Evolutionary conservation across 2,113 vertebrate genomes (phyloP), one percentile per base, ranked within the genome.

Genomic region (Lichenostomus cassidix): DNA sequence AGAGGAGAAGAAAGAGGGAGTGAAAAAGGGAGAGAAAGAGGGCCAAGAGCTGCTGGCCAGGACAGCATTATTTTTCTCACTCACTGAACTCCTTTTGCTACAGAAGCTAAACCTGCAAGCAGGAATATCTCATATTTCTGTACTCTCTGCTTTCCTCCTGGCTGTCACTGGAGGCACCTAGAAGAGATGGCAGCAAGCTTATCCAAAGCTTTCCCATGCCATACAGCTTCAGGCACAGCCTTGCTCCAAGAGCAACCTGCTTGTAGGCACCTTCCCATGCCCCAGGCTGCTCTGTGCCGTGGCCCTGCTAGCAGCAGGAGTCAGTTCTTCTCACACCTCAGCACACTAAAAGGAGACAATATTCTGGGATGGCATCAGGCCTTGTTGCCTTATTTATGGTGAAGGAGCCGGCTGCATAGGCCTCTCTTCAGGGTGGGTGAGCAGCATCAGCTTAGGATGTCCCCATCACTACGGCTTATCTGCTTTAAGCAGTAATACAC

Each of bases 401-500:
- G 87, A 92, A 89, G 88, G 83, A 94, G 55, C 39, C 3, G 70
- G 39, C 83, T 92, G 82, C 49, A 33, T 59, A 63, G 55, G 82
- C 86, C 94, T 95, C 95, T 96, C 93, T 91, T 97, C 92, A 88
- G 89, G 86, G 74, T 93, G 90, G 82, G 71, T 92, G 94, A 95
- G 83, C 91, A 69, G 92, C 82, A 78, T 83, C 71, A 52, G 74
- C 92, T 94, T 92, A 92, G 73, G 94, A 92, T 94, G 90, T 79
- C 94, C 94, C 76, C 93, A 82, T 95, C 62, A 65, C 93, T 79
- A 58, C 22, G 7, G 94, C 96, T 97, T 91, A 90, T 81, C 89
- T 96, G 92, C 94, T 96, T 97, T 97, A 96, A 96, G 95, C 95
- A 90, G 91, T 94, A 96, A 97, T 97, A 95, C 94, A 90, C 96